These are phyloP conservation scores for Calyptomena viridis DNA, from an alignment of 2,113 vertebrate genomes.

Conservation along the genomic window DNA sequence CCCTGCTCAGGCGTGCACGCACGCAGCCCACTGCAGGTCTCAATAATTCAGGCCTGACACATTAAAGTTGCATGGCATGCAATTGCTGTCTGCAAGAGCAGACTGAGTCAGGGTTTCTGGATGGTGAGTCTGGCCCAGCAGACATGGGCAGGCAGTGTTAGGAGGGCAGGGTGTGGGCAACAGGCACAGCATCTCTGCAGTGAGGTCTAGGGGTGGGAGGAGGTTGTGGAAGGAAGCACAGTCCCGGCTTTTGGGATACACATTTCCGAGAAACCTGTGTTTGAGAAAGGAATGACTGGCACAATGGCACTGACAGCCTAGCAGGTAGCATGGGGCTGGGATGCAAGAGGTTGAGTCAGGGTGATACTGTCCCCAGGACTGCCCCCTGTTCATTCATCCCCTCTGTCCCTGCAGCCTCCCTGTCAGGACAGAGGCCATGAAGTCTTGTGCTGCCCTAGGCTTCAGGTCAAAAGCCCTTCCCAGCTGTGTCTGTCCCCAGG, in stretches of 20 bases:
- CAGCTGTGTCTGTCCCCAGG: not conserved
- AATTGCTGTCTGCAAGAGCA: not conserved
- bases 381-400: not conserved
- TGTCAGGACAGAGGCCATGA: not conserved
- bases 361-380: not conserved
- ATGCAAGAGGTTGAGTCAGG: not conserved
- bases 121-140: not conserved
- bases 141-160: fast-evolving
- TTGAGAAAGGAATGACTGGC: not conserved
- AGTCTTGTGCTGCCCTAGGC: not conserved
- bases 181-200: not conserved
- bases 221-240: not conserved
- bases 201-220: too few species aligned
- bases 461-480: not conserved
- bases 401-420: not conserved
- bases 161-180: not conserved
- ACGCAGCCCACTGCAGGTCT: not conserved
- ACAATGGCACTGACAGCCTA: not conserved
- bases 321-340: not conserved
- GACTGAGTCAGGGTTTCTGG: not conserved
- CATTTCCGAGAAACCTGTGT: not conserved
- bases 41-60: constrained; percentile 44
- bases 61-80: constrained; percentile 38
- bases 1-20: fast-evolving
- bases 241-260: not conserved